Evolutionary conservation across 1,140 invertebrate genomes (phyloP), one percentile per base, ranked within the genome.

Genomic region (Hylaeus anthracinus): DNA sequence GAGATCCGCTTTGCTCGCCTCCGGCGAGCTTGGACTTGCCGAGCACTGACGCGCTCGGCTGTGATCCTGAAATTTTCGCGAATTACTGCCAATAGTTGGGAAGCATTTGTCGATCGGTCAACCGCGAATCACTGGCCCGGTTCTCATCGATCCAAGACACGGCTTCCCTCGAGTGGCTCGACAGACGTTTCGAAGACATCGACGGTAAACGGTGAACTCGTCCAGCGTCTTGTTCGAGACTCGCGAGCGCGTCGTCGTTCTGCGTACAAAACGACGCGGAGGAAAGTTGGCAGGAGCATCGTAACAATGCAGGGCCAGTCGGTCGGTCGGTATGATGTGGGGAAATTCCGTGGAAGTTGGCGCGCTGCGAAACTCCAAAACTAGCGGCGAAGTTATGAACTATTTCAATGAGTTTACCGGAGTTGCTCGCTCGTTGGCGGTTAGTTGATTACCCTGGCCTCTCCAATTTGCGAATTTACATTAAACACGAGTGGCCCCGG

Each of bases 401-500:
- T 91, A 91, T 91, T 90, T 89, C 90, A 90, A 90, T 89, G 90
- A 92, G 89, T 90, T 90, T 89, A 88, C 87, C 72, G 86, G 87
- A 90, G 89, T 90, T 91, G 83, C 77, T 86, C 84, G 86, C 77
- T 86, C 84, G 86, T 89, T 86, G 81, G 78, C 81, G 83, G 87
- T 90, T 90, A 89, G 87, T 90, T 88, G 88, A 89, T 88, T 90
- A 90, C 84, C 87, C 82, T 80, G 81, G 84, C 66, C 81, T 82
- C 86, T 83, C 84, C 89, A 89, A 90, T 90, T 90, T 90, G 77
- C 81, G 86, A 90, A 90, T 89, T 89, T 88, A 85, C 88, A 88
- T 89, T 89, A 88, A 88, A 88, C 82, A 86, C 84, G 77, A 86
- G 86, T 79, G 75, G 58, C 74, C 48, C 71, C 55, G 60, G 64